Percentiles rank a stretch among this genome's conserved stretches.
Conservation (phyloP, 64 coral and sea anemone genomes). For the Actinia tenebrosa region DNA sequence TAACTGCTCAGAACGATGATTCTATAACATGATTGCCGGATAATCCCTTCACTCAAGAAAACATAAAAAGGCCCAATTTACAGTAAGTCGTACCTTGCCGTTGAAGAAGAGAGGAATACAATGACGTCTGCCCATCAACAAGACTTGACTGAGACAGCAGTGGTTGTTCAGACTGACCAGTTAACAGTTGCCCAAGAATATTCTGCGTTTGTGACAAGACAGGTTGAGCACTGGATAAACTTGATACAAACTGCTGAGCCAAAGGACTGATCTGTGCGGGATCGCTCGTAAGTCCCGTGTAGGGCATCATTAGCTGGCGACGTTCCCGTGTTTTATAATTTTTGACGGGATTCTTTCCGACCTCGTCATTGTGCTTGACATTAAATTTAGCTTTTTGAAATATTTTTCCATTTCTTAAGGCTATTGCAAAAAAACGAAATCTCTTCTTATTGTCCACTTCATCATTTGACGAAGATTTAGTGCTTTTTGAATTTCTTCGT, state of each 20-base stretch:
- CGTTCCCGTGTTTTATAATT: background rate
- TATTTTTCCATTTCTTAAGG: background rate
- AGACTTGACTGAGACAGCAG: background rate
- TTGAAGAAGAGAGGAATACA: background rate
- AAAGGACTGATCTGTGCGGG: background rate
- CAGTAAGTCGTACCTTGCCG: background rate
- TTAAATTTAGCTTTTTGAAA: background rate
- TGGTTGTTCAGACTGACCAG: constrained; percentile 2
- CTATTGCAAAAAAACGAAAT: background rate
- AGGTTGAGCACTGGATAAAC: background rate
- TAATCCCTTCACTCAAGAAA: background rate
- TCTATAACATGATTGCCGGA: too few species aligned
- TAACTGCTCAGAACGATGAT: too few species aligned
- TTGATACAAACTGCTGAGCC: background rate
- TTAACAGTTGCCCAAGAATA: background rate
- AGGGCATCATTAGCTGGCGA: background rate
- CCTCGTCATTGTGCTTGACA: too few species aligned
- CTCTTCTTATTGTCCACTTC: background rate
- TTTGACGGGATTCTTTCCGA: background rate
- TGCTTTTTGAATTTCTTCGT: background rate
- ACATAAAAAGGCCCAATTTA: background rate
- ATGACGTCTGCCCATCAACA: background rate
- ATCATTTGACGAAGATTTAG: background rate
- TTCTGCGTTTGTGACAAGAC: background rate
- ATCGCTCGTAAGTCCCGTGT: background rate